Base-by-base conservation (phyloP, 1,140 invertebrate genomes). In the Wasmannia auropunctata region DNA sequence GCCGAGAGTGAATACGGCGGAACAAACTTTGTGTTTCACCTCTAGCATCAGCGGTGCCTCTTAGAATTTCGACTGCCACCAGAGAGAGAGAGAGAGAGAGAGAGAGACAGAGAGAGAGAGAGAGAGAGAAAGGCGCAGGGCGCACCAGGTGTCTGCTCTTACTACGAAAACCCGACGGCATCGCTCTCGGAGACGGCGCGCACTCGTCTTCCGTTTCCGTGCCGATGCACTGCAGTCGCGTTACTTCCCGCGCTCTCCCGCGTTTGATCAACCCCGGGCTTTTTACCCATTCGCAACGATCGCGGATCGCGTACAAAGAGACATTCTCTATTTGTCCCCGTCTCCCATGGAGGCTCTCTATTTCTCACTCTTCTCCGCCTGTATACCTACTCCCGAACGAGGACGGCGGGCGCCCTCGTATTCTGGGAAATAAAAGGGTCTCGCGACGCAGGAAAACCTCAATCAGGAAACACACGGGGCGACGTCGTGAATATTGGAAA, bases 401-500 rank as follows among this genome's bases (percentile, higher is more conserved):
- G n/a, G n/a, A 19, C 79, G 25, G 43, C n/a, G 16, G 10, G 19
- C 31, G 31, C n/a, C n/a, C 34, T 22, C 34, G 65, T n/a, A n/a
- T 54, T 65, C 75, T 56, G 63, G n/a, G 11, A 67, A 75, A 87
- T 72, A 83, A 90, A n/a, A 90, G 58, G 37, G 34, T 22, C 60
- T 72, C 62, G n/a, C 75, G 88, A 86, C 65, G 56, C 76, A 86
- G 86, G 89, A 86, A 88, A 88, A 90, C 86, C 89, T 90, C 89
- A 88, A 90, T 90, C 89, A 77, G 83, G 69, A 88, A 90, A 90
- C 86, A 90, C 77, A 90, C 63, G 31, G 88, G 65, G 74, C 70
- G 72, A 87, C 87, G 85, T 92, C 88, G 86, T 86, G 90, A 92
- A 93, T 92, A 92, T 93, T 86, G 87, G 87, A 86, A 89, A 93